Evolutionary conservation across 2,888 invertebrate genomes (phyloP).

Genomic region (Boloria euphrosyne): DNA sequence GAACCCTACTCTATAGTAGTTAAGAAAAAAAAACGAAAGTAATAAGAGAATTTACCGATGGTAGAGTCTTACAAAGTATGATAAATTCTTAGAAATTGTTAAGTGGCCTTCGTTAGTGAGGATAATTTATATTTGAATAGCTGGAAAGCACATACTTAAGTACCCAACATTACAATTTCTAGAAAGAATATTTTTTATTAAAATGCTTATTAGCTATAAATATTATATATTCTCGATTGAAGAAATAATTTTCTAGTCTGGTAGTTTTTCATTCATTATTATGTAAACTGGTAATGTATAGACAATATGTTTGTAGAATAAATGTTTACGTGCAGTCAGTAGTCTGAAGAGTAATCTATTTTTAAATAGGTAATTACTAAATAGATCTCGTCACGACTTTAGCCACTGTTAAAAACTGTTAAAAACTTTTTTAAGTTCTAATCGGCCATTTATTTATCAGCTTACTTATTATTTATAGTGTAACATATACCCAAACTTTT

Average conservation of each 20-base stretch:
- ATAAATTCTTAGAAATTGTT: too few species aligned
- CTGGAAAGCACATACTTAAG: background rate
- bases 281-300: background rate
- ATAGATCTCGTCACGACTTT: too few species aligned
- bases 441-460: too few species aligned
- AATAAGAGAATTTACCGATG: background rate
- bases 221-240: constrained; percentile 3
- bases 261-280: background rate
- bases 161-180: background rate
- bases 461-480: too few species aligned
- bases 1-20: too few species aligned
- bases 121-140: background rate
- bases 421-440: too few species aligned
- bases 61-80: too few species aligned
- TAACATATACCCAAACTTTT: too few species aligned
- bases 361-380: too few species aligned
- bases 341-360: background rate
- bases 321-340: background rate
- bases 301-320: background rate
- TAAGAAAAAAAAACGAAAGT: background rate
- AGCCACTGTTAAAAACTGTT: too few species aligned
- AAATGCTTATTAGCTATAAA: background rate
- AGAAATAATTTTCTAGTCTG: constrained; percentile 9
- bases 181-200: background rate
- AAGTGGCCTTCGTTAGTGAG: background rate